Evolutionary conservation across 2,113 vertebrate genomes (phyloP).

Genomic region (Pogonocichla stellata): DNA sequence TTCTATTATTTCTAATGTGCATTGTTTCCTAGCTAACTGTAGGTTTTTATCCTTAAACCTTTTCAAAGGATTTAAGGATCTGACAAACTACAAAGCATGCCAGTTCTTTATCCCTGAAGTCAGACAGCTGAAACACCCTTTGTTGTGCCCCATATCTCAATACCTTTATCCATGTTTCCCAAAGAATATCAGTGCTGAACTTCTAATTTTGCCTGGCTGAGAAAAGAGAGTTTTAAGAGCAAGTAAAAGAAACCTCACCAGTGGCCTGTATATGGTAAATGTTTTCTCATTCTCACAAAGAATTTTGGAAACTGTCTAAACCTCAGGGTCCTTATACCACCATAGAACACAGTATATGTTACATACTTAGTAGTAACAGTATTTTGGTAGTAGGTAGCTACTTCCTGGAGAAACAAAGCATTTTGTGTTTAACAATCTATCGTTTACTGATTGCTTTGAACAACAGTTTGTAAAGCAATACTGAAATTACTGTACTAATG

Average conservation of each 20-base stretch:
- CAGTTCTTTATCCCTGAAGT: neutral
- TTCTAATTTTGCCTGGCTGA: neutral
- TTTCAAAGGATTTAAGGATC: constrained; percentile 57
- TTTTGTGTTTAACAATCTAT: neutral
- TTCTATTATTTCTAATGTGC: neutral
- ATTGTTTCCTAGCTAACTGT: neutral
- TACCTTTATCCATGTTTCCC: neutral
- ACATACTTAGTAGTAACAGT: neutral
- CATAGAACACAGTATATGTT: neutral
- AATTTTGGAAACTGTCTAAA: neutral
- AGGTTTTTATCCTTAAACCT: constrained; percentile 50
- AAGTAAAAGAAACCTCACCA: neutral
- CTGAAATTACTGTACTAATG: neutral
- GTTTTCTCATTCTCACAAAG: neutral
- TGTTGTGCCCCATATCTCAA: neutral
- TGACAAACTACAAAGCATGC: constrained; percentile 48
- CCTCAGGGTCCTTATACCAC: neutral
- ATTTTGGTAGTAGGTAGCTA: neutral
- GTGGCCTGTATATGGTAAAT: neutral
- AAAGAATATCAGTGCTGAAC: neutral
- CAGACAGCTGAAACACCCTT: neutral
- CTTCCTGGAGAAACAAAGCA: neutral
- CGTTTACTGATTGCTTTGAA: neutral
- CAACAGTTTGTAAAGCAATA: neutral
- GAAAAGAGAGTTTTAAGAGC: neutral